These are phyloP conservation scores for Tragelaphus scriptus DNA, from an alignment of 2,113 vertebrate genomes.

Conservation along the genomic window DNA sequence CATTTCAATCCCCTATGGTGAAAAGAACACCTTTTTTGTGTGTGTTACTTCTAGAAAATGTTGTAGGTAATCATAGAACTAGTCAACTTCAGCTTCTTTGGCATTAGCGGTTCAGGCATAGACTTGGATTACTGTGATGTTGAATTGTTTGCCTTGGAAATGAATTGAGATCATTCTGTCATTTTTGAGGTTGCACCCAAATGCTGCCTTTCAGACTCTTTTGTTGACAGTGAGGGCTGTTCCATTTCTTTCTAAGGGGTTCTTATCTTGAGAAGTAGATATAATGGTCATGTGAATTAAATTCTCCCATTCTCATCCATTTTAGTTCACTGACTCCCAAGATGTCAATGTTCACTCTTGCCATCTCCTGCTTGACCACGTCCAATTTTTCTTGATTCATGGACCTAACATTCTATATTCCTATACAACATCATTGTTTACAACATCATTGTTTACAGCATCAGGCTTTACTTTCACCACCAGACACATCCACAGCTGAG, in stretches of 20 bases:
- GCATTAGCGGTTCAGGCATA: not conserved
- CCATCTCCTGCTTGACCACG: not conserved
- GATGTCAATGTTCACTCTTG: not conserved
- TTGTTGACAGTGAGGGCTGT: not conserved
- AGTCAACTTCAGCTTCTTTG: not conserved
- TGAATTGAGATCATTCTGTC: not conserved
- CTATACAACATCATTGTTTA: not conserved
- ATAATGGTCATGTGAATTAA: not conserved
- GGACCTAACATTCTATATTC: not conserved
- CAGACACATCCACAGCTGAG: not conserved
- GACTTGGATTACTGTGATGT: not conserved
- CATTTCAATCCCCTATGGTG: not conserved
- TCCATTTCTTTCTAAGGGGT: not conserved
- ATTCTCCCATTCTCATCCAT: not conserved
- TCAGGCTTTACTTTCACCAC: not conserved
- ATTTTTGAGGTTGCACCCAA: not conserved
- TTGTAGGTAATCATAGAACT: not conserved
- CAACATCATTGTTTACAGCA: not conserved
- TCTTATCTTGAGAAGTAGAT: not conserved
- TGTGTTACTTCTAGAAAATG: not conserved
- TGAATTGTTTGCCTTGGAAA: not conserved
- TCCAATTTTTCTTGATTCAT: not conserved
- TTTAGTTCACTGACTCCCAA: not conserved
- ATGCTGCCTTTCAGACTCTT: not conserved
- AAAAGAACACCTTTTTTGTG: not conserved